Evolutionary conservation across 2,797 vertebrate genomes (phyloP), one percentile per base, ranked within the genome.

Genomic region (Micromesistius poutassou): DNA sequence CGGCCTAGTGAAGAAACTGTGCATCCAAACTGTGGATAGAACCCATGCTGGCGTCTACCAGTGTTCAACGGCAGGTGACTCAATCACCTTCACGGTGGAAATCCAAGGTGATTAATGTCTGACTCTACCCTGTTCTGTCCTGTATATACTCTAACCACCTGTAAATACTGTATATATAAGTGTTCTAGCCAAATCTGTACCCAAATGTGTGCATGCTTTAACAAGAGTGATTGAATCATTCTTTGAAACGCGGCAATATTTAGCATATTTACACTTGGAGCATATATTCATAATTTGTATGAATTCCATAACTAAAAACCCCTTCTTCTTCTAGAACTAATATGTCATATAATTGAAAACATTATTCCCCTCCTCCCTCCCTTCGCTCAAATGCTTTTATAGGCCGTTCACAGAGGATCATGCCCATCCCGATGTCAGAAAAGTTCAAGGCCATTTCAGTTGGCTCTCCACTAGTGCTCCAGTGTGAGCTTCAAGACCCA

Each of bases 101-200:
- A 92, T 98, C 79, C 88, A 94, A 92, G 96, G 98, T 99, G 92
- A 97, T 95, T 92, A 76, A 74, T 78, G 84, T 79, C 16, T 81
- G 62, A 40, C 5, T 79, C 16, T 82, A 42, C 40, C 5, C 33
- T 84, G 46, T 79, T 31, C 30, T 76, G 35, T 82, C 73, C 36
- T 87, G 74, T 81, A 75, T 22, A 22, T 30, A 13, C 35, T 46
- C 25, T 31, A 62, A 62, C 55, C 55, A 66, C 62, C n/a, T 66
- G 62, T 66, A 28, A 25, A 55, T 55, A n/a, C n/a, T n/a, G n/a
- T n/a, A 75, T 79, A 68, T 75, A 25, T 77, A 74, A 30, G 71
- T 74, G 55, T 30, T 70, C 35, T 72, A 78, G 36, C 72, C 72
- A 77, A 73, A 22, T 68, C 40, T 66, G 25, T 46, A 79, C 12